These are phyloP conservation scores for Pungitius pungitius DNA, from an alignment of 2,113 vertebrate species.

Conservation along the genomic window DNA sequence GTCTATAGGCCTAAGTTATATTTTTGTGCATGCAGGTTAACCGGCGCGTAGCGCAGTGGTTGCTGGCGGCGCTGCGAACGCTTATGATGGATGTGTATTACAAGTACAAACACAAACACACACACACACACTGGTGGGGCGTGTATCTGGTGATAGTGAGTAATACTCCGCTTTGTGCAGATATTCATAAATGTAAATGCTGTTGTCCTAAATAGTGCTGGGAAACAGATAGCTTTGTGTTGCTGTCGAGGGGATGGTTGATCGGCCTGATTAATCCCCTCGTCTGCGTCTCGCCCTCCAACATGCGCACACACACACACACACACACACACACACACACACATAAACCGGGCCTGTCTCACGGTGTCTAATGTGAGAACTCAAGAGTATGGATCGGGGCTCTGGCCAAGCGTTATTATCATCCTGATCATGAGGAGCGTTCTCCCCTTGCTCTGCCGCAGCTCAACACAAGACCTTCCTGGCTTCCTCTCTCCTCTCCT, in stretches of 20 bases:
- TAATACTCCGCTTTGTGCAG: constrained; percentile 54
- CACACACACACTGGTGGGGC: constrained; percentile 17
- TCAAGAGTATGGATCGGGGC: constrained; percentile 20
- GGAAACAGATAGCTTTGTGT: constrained; percentile 65
- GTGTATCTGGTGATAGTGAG: constrained; percentile 47
- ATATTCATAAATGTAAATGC: constrained; percentile 74
- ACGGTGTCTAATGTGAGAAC: constrained; percentile 16
- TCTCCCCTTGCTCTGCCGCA: constrained; percentile 17
- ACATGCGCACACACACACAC: not conserved
- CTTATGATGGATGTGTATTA: constrained; percentile 52
- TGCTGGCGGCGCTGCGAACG: constrained; percentile 7
- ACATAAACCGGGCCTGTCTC: constrained; percentile 12
- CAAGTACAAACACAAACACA: not conserved
- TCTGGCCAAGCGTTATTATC: constrained; percentile 40
- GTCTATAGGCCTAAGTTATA: constrained; percentile 16
- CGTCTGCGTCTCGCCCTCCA: constrained; percentile 4
- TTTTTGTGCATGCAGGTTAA: constrained; percentile 5
- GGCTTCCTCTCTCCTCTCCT: constrained; percentile 21
- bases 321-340: not conserved
- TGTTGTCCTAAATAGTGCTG: constrained; percentile 64
- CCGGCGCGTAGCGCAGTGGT: constrained; percentile 7
- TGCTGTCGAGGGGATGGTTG: constrained; percentile 58
- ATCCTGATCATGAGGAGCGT: constrained; percentile 51
- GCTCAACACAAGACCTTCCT: constrained; percentile 40
- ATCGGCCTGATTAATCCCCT: constrained; percentile 62